A percentile compares a stretch with the other conserved stretches of the same genome.
phyloP scores from a whole-genome alignment of 1,140 invertebrate species.

The Cyclargus thomasi region DNA sequence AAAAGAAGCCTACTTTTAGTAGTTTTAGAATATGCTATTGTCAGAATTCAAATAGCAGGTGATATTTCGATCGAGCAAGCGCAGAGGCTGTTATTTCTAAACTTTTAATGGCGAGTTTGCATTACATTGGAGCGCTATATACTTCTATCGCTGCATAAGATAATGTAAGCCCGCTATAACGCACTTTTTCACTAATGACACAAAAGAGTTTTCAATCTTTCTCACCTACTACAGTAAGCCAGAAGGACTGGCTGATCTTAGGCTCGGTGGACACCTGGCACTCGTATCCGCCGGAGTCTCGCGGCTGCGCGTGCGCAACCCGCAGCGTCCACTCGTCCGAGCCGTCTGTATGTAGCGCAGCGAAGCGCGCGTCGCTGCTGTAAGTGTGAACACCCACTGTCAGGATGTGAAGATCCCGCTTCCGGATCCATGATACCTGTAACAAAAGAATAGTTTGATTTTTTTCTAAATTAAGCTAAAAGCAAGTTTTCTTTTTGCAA shows the following conservation, averaged over 20 bases:
- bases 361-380: conserved; percentile 85
- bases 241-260: conserved; percentile 87
- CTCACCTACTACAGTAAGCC: conserved; percentile 88
- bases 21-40: no score
- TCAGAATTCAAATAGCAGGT: no score
- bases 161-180: no score
- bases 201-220: conserved; percentile 37
- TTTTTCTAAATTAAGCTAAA: no score
- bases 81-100: no score
- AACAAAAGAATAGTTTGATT: conserved; percentile 20
- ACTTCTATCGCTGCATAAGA: no score
- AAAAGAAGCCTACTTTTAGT: no score
- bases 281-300: conserved; percentile 86
- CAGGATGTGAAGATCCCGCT: conserved; percentile 84
- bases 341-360: conserved; percentile 87
- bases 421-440: conserved; percentile 85
- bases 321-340: conserved; percentile 92
- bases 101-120: no score
- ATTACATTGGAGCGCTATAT: no score
- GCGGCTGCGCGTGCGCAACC: conserved; percentile 85
- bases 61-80: no score
- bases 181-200: no score
- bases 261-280: conserved; percentile 92
- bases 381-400: conserved; percentile 85
- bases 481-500: no score